Evolutionary conservation across 2,113 vertebrate species (phyloP).

Genomic region (Rhegmatorhina hoffmannsi): DNA sequence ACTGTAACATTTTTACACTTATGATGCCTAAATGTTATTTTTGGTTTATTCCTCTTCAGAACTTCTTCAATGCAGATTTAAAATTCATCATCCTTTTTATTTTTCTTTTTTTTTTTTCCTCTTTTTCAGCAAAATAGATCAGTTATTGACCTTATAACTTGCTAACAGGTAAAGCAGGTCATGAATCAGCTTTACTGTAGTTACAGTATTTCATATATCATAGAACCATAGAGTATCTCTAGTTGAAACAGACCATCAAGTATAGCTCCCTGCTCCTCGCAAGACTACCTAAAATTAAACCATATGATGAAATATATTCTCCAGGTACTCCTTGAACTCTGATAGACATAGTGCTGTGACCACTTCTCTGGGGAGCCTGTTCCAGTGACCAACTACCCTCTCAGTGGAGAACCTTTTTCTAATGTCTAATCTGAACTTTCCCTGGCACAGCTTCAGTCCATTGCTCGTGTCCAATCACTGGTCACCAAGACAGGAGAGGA

Average conservation of each 20-base stretch:
- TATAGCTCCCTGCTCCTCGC: too few species aligned
- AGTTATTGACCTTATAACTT: neutral
- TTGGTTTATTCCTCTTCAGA: neutral
- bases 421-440: neutral
- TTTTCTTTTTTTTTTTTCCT: neutral
- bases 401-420: neutral
- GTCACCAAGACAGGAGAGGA: neutral
- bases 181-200: neutral
- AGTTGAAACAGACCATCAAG: neutral
- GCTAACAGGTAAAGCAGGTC: neutral
- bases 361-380: neutral
- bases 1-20: neutral
- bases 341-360: too few species aligned
- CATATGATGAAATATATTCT: too few species aligned
- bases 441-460: neutral
- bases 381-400: neutral
- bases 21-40: neutral
- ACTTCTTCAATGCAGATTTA: neutral
- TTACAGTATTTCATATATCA: neutral
- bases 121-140: neutral
- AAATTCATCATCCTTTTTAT: neutral
- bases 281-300: too few species aligned
- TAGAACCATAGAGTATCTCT: neutral
- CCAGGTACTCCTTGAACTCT: too few species aligned
- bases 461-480: rapidly evolving